A percentile compares a stretch with the other conserved stretches of the same genome.
Evolutionary conservation across 2,113 vertebrate species (phyloP).

Genomic region (Malurus cyaneus): DNA sequence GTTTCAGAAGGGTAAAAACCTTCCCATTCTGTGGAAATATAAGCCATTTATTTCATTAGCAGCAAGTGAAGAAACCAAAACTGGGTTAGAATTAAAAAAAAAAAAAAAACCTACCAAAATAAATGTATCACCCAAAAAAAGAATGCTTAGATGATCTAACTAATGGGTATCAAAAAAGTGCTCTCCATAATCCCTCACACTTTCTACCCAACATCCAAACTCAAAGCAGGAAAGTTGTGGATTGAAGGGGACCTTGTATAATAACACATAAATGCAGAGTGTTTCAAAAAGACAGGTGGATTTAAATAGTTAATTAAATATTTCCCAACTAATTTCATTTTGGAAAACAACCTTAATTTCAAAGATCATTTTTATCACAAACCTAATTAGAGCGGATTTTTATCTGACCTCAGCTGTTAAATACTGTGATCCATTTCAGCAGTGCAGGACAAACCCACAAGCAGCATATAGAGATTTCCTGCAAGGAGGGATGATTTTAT

Average conservation of each 20-base stretch:
- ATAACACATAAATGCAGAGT: not conserved
- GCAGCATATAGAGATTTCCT: not conserved
- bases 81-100: not conserved
- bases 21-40: not conserved
- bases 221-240: rapidly evolving
- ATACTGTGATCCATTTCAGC: not conserved
- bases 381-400: not conserved
- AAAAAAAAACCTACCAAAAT: too few species aligned
- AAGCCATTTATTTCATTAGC: not conserved
- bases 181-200: not conserved
- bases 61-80: not conserved
- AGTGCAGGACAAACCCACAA: not conserved
- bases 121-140: not conserved
- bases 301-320: not conserved
- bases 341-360: not conserved
- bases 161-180: not conserved
- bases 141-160: not conserved
- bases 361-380: not conserved
- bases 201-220: not conserved
- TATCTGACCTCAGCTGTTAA: conserved; percentile 1
- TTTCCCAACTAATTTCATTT: not conserved
- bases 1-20: not conserved
- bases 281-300: not conserved
- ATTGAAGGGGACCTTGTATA: rapidly evolving
- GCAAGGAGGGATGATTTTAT: not conserved